Evolutionary conservation across 2,797 vertebrate species (phyloP).

Genomic region (Chelonia mydas): DNA sequence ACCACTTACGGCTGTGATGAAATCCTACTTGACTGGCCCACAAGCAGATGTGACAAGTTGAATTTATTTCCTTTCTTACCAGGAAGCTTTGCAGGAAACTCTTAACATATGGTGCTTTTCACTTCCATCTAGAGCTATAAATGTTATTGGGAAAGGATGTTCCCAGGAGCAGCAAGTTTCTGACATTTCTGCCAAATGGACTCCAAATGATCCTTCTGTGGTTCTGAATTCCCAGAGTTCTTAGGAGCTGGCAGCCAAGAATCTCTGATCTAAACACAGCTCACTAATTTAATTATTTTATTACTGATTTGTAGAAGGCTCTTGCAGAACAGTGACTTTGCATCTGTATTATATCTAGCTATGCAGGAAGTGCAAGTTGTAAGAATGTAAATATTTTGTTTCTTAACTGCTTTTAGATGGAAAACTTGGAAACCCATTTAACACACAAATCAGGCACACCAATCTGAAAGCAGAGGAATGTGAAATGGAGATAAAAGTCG

Average conservation of each 20-base stretch:
- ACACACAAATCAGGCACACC: slow-evolving; percentile 64
- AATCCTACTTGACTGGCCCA: slow-evolving; percentile 90
- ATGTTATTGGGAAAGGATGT: slow-evolving; percentile 89
- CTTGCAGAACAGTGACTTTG: slow-evolving; percentile 80
- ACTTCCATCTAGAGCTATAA: slow-evolving; percentile 87
- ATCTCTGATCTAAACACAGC: slow-evolving; percentile 86
- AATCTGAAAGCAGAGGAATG: slow-evolving; percentile 53
- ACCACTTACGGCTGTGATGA: slow-evolving; percentile 93
- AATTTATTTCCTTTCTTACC: slow-evolving; percentile 92
- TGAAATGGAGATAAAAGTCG: slow-evolving; percentile 56
- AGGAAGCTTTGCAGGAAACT: slow-evolving; percentile 91
- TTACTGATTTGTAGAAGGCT: slow-evolving; percentile 85
- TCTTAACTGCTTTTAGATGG: slow-evolving; percentile 77
- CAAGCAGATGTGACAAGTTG: slow-evolving; percentile 94
- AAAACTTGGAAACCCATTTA: slow-evolving; percentile 78
- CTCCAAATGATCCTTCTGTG: slow-evolving; percentile 86
- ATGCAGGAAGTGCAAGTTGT: slow-evolving; percentile 78
- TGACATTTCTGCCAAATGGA: slow-evolving; percentile 87
- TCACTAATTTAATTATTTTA: slow-evolving; percentile 93
- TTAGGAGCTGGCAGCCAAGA: slow-evolving; percentile 85
- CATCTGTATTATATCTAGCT: slow-evolving; percentile 84
- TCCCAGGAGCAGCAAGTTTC: slow-evolving; percentile 87
- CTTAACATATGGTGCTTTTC: slow-evolving; percentile 90
- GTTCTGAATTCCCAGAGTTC: slow-evolving; percentile 85
- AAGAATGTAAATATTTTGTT: slow-evolving; percentile 83